Base-by-base conservation (phyloP, 2,797 vertebrate species). In the Buphagus erythrorhynchus region DNA sequence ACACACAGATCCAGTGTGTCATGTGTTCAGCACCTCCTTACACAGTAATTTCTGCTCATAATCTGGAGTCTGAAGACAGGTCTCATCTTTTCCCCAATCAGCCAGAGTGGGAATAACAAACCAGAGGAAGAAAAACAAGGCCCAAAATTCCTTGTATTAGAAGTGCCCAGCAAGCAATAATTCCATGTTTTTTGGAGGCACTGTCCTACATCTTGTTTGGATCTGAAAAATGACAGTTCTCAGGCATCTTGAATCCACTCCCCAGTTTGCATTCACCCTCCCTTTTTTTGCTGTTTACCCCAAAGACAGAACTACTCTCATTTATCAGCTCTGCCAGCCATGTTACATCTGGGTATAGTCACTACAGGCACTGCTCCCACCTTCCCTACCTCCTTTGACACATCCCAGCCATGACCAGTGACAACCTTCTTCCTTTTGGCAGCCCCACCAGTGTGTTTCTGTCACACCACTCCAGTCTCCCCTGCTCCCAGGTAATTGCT, bases 241-340 rank as follows among this genome's bases (percentile, higher is more conserved):
- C 13, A 28, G 12, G 42, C 21, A 33, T 24, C 51, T 52, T 0
- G 0, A 13, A n/a, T 38, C 42, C 83, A 25, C 10, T 65, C 25
- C 22, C 17, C 36, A 26, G 26, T 58, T 58, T 58, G 16, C 29
- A 43, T 77, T 78, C 38, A 36, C 45, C n/a, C 78, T 85, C 46
- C 31, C 8, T 42, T 80, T 81, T 46, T 73, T 73, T 83, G 11
- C 4, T 65, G 8, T 54, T 90, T 78, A 62, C 7, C 13, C 13
- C 42, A 57, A 21, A 40, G 25, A n/a, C 28, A 85, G 62, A 88
- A 40, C 46, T 57, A 19, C 22, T 57, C 25, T 45, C 17, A 29
- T 69, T 69, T 69, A 45, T 69, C 45, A 62, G 19, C 48, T 74
- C 57, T 57, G 66, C n/a, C 46, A 28, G 33, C 42, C 15, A 6